These are phyloP conservation scores for Paraplagusia blochii DNA, from an alignment of 2,113 vertebrate genomes.

Conservation along the genomic window DNA sequence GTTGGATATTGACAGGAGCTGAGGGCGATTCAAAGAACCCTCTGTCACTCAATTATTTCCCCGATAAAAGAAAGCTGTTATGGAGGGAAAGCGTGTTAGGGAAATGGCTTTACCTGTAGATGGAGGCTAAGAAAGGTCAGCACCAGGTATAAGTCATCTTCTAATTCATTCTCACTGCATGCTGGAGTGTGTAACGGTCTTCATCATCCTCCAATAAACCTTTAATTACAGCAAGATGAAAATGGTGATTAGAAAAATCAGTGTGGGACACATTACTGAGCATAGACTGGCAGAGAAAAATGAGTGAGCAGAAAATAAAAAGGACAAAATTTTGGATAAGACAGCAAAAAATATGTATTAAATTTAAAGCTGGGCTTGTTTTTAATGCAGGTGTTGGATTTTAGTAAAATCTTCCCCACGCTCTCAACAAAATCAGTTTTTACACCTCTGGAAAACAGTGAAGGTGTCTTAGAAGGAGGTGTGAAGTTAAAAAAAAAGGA, in stretches of 20 bases:
- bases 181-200: constrained; percentile 50
- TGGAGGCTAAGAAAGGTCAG: constrained; percentile 57
- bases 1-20: constrained; percentile 31
- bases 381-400: constrained; percentile 5
- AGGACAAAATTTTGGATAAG: neutral
- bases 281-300: constrained; percentile 14
- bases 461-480: constrained; percentile 10
- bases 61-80: constrained; percentile 66
- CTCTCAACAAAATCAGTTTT: constrained; percentile 56
- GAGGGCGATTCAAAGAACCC: constrained; percentile 44
- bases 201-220: constrained; percentile 40
- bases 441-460: constrained; percentile 32
- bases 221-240: constrained; percentile 67
- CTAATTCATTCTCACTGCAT: constrained; percentile 51
- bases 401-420: constrained; percentile 57
- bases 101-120: constrained; percentile 41
- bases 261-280: constrained; percentile 19
- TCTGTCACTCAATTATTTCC: constrained; percentile 51
- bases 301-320: constrained; percentile 20
- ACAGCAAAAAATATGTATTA: constrained; percentile 17
- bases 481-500: neutral
- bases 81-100: constrained; percentile 58
- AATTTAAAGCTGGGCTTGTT: neutral
- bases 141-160: constrained; percentile 57
- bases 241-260: constrained; percentile 44